A percentile compares a stretch with the other conserved stretches of the same genome.
Conservation (phyloP, 2,113 vertebrate genomes). For the Andinoacara biseriatus region DNA sequence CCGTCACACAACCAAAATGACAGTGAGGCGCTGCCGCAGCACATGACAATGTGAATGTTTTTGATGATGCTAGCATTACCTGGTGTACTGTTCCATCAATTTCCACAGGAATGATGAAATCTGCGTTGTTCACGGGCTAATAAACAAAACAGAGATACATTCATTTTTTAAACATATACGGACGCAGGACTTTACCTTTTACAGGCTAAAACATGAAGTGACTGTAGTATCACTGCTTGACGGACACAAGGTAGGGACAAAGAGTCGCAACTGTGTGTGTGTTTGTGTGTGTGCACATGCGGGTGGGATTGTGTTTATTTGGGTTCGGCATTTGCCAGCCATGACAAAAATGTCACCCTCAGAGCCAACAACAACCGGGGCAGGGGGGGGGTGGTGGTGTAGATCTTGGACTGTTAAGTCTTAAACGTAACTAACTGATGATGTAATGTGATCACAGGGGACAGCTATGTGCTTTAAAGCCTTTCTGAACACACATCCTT, state of each 20-base stretch:
- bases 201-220: background rate
- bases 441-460: constrained; percentile 6
- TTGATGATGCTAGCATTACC: constrained; percentile 72
- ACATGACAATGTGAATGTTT: background rate
- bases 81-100: constrained; percentile 92
- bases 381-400: too few relatives aligned
- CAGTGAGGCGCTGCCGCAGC: background rate
- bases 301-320: constrained; percentile 18
- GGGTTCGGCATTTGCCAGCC: constrained; percentile 14
- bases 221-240: background rate
- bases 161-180: background rate
- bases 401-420: background rate
- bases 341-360: constrained; percentile 30
- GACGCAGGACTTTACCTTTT: background rate
- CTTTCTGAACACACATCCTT: background rate
- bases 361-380: constrained; percentile 35
- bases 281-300: background rate
- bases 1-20: background rate
- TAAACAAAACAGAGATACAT: background rate
- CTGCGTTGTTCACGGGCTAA: constrained; percentile 94
- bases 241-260: constrained; percentile 14
- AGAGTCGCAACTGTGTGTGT: constrained; percentile 8
- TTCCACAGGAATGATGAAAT: constrained; percentile 96
- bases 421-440: constrained; percentile 16
- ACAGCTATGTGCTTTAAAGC: background rate